phyloP scores from a whole-genome alignment of 2,113 vertebrate genomes.

The Megaceryle torquata region DNA sequence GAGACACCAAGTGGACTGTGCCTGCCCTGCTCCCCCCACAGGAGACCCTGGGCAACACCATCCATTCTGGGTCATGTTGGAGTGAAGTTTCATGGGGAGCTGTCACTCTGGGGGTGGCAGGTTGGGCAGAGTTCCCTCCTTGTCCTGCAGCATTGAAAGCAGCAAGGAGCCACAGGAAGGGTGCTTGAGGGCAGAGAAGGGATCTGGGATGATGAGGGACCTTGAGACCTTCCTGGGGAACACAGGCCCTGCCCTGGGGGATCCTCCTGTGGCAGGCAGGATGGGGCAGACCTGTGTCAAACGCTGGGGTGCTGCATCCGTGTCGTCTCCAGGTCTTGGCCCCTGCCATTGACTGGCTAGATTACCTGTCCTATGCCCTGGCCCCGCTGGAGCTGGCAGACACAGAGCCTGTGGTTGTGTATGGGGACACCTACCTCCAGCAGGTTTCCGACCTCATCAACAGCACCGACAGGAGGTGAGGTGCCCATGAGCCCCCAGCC shows the following conservation, averaged over 20 bases:
- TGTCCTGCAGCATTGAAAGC: background rate
- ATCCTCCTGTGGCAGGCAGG: background rate
- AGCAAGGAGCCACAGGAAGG: accelerated
- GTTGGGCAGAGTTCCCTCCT: background rate
- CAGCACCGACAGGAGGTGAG: constrained; percentile 84
- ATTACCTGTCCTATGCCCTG: constrained; percentile 87
- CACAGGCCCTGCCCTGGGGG: background rate
- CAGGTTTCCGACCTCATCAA: constrained; percentile 94
- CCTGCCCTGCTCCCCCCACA: no score
- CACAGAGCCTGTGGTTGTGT: constrained; percentile 89
- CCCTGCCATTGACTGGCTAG: constrained; percentile 91
- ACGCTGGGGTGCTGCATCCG: accelerated
- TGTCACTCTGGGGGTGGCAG: background rate
- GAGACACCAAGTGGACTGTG: accelerated
- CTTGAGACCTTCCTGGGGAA: background rate
- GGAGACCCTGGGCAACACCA: background rate
- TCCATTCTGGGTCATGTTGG: background rate
- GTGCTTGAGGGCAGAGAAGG: background rate
- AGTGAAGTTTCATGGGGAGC: background rate
- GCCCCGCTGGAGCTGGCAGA: constrained; percentile 87
- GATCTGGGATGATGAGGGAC: background rate
- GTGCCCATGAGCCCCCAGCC: accelerated
- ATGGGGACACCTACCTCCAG: constrained; percentile 89
- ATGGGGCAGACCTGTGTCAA: background rate
- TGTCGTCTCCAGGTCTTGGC: constrained; percentile 75